Evolutionary conservation across 2,113 vertebrate genomes (phyloP), one percentile per base, ranked within the genome.

Genomic region (Urocynchramus pylzowi): DNA sequence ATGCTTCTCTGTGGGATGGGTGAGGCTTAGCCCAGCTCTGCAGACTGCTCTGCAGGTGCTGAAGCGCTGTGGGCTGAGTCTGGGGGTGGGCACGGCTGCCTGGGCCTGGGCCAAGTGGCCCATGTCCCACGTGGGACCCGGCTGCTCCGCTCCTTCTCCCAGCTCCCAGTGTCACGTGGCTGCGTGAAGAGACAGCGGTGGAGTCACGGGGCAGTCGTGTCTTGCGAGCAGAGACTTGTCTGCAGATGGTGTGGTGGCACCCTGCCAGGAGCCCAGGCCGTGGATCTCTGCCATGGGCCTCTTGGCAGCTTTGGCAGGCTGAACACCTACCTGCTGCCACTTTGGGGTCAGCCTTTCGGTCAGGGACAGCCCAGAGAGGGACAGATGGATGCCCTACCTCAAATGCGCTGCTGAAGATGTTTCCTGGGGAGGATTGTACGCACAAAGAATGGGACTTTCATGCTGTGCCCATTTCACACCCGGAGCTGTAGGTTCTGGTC

Each of bases 91-190:
- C 52, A 63, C 0, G 1, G 52, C 61, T 41, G 27, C 30, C 39
- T 61, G 89, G 23, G 28, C 37, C 27, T 37, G 79, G 47, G 22
- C 17, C 17, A 5, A 39, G 13, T 26, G 77, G 35, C 31, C 56
- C 35, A 5, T 42, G 15, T 59, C 17, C 63, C 61, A 35, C 0
- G 0, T 26, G 49, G 67, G 28, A 39, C n/a, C 19, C 1, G 6
- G 47, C 56, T 45, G 61, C n/a, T 79, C 49, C 18, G 27, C 17
- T n/a, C 41, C 61, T n/a, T 41, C 57, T 94, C 37, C 35, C 53
- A 42, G 53, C 67, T 42, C 8, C 3, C 65, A n/a, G 54, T 0
- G 10, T 17, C 71, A 8, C 3, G 17, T 35, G 39, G 28, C 16
- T 28, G 4, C 5, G 7, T 65, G 82, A 19, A 77, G 50, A 71